Percentiles rank a stretch among this genome's conserved stretches.
phyloP scores from a whole-genome alignment of 2,797 vertebrate species.

The Tympanoctomys barrerae region DNA sequence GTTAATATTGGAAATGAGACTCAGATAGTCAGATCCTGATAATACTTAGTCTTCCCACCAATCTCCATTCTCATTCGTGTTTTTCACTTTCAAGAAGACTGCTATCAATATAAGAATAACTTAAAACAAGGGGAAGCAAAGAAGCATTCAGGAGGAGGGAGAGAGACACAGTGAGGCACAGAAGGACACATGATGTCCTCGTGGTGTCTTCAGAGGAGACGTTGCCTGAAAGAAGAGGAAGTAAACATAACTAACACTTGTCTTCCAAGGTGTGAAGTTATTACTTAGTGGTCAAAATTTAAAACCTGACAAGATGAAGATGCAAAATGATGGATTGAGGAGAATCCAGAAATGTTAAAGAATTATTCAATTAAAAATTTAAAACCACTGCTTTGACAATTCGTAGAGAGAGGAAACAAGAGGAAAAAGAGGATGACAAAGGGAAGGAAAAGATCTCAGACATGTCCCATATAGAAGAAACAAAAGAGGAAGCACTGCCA shows the following conservation, averaged over 20 bases:
- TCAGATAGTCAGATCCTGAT: background rate
- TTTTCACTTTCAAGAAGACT: background rate
- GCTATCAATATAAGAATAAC: background rate
- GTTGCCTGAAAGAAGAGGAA: background rate
- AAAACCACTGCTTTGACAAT: background rate
- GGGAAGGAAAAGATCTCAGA: too few species aligned
- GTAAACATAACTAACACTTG: background rate
- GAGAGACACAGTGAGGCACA: background rate
- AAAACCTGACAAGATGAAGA: background rate
- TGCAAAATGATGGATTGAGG: background rate
- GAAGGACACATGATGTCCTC: rapidly evolving
- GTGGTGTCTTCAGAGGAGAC: background rate
- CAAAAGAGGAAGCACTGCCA: too few species aligned
- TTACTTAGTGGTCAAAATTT: background rate
- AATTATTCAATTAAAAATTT: background rate
- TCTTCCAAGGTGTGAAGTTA: background rate
- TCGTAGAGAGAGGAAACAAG: too few species aligned
- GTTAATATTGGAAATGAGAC: background rate
- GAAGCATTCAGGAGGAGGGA: too few species aligned
- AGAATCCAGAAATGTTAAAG: background rate
- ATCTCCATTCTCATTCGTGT: background rate
- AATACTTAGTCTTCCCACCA: background rate
- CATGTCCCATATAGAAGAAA: too few species aligned
- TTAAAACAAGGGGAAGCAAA: background rate
- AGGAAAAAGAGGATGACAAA: too few species aligned